Base-by-base conservation (phyloP, 2,797 vertebrate genomes). In the Pelodytes ibericus region DNA sequence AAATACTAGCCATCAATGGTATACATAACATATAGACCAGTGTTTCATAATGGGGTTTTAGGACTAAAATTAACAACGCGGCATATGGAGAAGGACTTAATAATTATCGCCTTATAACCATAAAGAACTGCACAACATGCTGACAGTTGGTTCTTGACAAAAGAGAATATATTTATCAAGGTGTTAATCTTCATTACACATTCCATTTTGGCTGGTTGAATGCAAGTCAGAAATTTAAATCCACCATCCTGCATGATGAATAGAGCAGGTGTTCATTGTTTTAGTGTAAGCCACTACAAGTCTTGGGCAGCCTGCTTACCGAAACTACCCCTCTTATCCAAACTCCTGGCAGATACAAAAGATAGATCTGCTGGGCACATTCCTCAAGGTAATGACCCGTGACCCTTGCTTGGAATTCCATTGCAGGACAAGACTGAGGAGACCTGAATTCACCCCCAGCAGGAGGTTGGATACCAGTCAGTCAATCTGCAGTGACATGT, bases 401-500 rank as follows among this genome's bases (percentile, higher is more conserved):
- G 49, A 58, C 66, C 67, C 39, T 49, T 30, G 49, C n/a, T 2
- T 39, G 25, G 22, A 71, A 77, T 77, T 77, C 74, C 66, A 63
- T 13, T 63, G 49, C 59, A 56, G 33, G 36, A 33, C 51, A 56
- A 18, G 25, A 11, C 25, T 30, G 25, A 16, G 29, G 51, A 58
- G 67, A 63, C 74, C 66, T 64, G 31, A 71, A 49, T 30, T 64
- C 29, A 64, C 74, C 74, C 58, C 36, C 33, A 24, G 67, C 66
- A 71, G 74, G 74, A 66, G 72, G 41, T n/a, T 18, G 51, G 25
- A 2, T 53, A n/a, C 72, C 15, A 6, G 7, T 63, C 64, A 26
- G 65, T 58, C 72, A 74, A 44, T 59, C 63, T 47, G n/a, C 7
- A 18, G 27, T 20, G 59, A 64, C 27, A 65, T 74, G 72, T 66